These are phyloP conservation scores for Microtus oregoni DNA, from an alignment of 2,113 vertebrate species.

Conservation along the genomic window DNA sequence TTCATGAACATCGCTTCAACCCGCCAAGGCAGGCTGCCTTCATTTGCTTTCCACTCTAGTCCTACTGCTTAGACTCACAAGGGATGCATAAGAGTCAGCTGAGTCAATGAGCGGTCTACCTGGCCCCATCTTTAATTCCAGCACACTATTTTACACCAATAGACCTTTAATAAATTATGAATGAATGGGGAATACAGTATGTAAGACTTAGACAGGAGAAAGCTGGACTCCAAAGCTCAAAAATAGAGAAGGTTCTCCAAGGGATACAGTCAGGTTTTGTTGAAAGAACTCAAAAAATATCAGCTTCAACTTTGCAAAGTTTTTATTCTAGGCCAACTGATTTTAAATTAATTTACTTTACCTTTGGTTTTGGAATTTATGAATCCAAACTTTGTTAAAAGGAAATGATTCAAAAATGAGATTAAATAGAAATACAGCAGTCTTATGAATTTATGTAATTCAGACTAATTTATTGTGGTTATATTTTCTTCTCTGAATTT, in stretches of 20 bases:
- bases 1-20: neutral
- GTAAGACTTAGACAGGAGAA: constrained; percentile 46
- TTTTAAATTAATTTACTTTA: constrained; percentile 1
- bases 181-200: constrained; percentile 25
- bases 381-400: constrained; percentile 11
- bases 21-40: neutral
- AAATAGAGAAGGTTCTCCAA: neutral
- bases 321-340: neutral
- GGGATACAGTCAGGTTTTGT: neutral
- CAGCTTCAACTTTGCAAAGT: neutral
- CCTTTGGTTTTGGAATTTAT: neutral
- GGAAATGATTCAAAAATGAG: neutral
- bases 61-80: neutral
- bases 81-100: neutral
- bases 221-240: neutral
- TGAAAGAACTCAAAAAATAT: neutral
- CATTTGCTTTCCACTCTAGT: neutral
- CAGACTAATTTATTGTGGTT: neutral
- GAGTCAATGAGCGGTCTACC: neutral
- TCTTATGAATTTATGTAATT: constrained; percentile 6
- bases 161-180: constrained; percentile 66
- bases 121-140: neutral
- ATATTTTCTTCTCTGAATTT: constrained; percentile 27
- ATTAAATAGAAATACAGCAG: neutral
- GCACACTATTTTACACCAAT: constrained; percentile 9